These are phyloP conservation scores for Epinotia nisella DNA, from an alignment of 2,888 invertebrate genomes.

Conservation along the genomic window DNA sequence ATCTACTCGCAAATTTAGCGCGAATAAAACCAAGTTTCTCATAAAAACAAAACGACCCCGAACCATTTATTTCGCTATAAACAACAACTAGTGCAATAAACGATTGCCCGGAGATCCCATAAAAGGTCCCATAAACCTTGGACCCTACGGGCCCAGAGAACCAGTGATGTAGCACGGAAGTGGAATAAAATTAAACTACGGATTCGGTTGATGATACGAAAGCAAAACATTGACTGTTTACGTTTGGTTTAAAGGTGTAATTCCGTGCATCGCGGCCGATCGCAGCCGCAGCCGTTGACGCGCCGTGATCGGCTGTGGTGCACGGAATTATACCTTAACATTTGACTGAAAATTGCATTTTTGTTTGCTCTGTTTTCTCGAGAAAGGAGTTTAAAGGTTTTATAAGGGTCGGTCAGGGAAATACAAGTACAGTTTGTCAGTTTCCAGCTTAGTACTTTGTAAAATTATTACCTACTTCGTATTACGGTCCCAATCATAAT, in stretches of 20 bases:
- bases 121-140: conserved; percentile 42
- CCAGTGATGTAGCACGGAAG: conserved; percentile 19
- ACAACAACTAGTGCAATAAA: conserved; percentile 44
- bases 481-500: not conserved
- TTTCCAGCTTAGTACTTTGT: not conserved
- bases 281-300: no score
- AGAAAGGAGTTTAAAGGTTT: no score
- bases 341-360: no score
- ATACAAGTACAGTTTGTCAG: no score
- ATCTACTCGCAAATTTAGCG: conserved; percentile 24
- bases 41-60: conserved; percentile 38
- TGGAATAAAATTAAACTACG: conserved; percentile 32
- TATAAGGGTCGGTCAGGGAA: no score
- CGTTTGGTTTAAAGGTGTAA: not conserved
- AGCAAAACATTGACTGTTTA: conserved; percentile 22
- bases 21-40: conserved; percentile 41
- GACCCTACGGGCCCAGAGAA: conserved; percentile 23
- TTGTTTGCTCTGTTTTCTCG: no score
- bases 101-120: conserved; percentile 36
- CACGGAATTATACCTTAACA: no score
- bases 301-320: no score
- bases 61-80: conserved; percentile 43
- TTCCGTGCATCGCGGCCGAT: no score
- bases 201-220: conserved; percentile 27
- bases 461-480: not conserved